Conservation (phyloP, 2,797 vertebrate genomes). For the Phoeniculus purpureus region DNA sequence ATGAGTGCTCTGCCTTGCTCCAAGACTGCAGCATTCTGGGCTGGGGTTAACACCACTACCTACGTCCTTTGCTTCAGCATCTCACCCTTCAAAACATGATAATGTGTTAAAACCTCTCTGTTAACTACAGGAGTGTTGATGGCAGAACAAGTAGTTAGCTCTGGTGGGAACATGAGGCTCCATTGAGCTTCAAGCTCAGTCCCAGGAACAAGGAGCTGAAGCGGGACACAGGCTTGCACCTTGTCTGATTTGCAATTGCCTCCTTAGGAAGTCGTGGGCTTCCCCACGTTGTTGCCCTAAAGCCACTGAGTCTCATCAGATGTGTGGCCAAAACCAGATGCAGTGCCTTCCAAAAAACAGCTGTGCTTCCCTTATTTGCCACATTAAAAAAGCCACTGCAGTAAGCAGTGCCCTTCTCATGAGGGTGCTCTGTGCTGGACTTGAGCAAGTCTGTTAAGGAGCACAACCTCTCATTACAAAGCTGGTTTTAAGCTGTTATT, state of each 20-base stretch:
- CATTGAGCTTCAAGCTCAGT: rapidly evolving
- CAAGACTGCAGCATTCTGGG: rapidly evolving
- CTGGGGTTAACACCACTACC: rapidly evolving
- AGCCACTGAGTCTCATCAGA: background rate
- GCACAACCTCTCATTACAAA: background rate
- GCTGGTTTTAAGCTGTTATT: background rate
- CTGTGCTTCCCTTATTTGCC: background rate
- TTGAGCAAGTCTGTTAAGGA: background rate
- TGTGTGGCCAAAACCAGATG: background rate
- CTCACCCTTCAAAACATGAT: background rate
- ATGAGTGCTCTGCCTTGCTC: background rate
- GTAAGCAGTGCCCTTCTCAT: background rate
- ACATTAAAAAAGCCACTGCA: background rate
- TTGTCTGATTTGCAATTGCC: rapidly evolving
- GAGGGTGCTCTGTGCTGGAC: background rate
- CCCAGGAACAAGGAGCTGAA: background rate
- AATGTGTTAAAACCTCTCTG: background rate
- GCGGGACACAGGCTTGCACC: background rate
- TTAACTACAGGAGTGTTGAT: background rate
- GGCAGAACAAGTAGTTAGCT: background rate
- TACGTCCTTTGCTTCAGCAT: background rate
- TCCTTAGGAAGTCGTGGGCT: background rate
- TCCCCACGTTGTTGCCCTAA: rapidly evolving
- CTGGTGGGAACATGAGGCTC: background rate
- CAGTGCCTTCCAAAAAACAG: background rate